A percentile compares a stretch with the other conserved stretches of the same genome.
Evolutionary conservation across 2,888 invertebrate species (phyloP).

Genomic region (Ornithoptera priamus): DNA sequence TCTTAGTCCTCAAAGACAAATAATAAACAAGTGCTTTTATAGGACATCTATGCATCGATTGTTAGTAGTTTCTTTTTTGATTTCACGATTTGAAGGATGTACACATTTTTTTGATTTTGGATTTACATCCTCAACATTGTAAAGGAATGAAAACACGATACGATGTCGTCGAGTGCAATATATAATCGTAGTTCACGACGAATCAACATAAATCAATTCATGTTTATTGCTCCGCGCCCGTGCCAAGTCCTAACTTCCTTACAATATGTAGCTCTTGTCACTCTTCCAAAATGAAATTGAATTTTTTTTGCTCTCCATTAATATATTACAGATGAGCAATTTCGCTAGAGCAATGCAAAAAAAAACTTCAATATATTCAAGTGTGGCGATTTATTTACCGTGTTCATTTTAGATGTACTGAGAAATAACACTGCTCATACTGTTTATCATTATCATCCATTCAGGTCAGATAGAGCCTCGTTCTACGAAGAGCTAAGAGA

Average conservation of each 20-base stretch:
- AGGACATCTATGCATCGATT: too few species aligned
- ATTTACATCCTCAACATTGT: neutral
- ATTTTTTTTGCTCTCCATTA: conserved; percentile 24
- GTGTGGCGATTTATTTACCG: conserved; percentile 23
- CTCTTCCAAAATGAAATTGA: conserved; percentile 43
- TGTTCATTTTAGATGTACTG: neutral
- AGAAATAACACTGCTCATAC: neutral
- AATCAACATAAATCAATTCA: conserved; percentile 31
- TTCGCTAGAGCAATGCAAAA: conserved; percentile 25
- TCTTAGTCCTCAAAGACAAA: too few species aligned
- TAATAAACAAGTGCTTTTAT: too few species aligned
- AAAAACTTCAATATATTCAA: conserved; percentile 19
- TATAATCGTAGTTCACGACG: conserved; percentile 22
- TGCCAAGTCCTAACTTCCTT: conserved; percentile 51
- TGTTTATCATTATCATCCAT: neutral
- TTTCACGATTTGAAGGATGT: too few species aligned
- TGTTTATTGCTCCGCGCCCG: conserved; percentile 43
- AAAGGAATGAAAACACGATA: neutral
- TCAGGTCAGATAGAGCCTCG: too few species aligned
- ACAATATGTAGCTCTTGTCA: conserved; percentile 46
- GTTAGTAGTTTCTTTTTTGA: too few species aligned
- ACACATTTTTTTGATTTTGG: too few species aligned
- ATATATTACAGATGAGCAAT: conserved; percentile 22
- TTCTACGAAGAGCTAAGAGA: neutral
- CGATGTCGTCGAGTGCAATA: conserved; percentile 15